Conservation (phyloP, 2,888 invertebrate species). For the Cylindroiulus punctatus region DNA sequence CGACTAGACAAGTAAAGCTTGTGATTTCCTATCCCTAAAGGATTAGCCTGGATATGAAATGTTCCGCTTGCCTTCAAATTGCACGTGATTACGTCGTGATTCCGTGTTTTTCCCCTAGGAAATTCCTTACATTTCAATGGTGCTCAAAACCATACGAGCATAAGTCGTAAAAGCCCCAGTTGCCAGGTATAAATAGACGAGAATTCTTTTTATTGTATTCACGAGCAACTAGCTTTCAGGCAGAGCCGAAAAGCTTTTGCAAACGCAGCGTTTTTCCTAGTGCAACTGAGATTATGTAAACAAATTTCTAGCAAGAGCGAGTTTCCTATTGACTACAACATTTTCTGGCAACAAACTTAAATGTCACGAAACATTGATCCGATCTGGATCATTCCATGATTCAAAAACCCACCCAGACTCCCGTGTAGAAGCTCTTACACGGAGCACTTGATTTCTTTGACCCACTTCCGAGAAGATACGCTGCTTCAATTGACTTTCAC, state of each 20-base stretch:
- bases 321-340: not conserved
- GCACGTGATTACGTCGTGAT: not conserved
- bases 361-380: slow-evolving; percentile 43
- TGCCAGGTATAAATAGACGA: not conserved
- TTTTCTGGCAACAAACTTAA: slow-evolving; percentile 24
- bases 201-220: not conserved
- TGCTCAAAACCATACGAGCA: not conserved
- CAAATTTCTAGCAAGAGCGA: not conserved
- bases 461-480: too few species aligned
- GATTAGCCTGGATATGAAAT: too few species aligned
- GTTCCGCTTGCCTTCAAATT: too few species aligned
- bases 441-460: not conserved
- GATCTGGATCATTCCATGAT: slow-evolving; percentile 41
- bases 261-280: not conserved
- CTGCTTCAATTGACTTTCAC: too few species aligned
- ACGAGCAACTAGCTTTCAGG: not conserved
- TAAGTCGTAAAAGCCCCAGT: not conserved
- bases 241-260: not conserved
- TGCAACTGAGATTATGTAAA: not conserved
- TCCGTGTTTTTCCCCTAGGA: not conserved
- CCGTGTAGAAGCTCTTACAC: not conserved
- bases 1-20: too few species aligned
- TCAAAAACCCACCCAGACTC: not conserved
- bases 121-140: not conserved
- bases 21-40: too few species aligned